Percentiles rank a stretch among this genome's conserved stretches.
Evolutionary conservation across 2,113 vertebrate species (phyloP).

Genomic region (Quiscalus mexicanus): DNA sequence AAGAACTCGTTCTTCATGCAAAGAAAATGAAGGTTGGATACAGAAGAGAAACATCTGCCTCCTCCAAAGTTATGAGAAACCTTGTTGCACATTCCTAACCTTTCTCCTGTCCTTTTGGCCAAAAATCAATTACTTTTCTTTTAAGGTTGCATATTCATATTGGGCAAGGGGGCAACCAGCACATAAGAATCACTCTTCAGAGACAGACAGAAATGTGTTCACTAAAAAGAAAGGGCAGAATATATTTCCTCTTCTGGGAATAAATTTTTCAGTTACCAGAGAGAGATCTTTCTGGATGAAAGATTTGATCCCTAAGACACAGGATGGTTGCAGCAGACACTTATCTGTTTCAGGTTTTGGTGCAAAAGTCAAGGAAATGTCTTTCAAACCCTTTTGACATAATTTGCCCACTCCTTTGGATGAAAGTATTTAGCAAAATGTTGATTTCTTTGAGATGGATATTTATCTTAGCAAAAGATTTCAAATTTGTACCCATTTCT

Average conservation of each 20-base stretch:
- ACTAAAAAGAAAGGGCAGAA: background rate
- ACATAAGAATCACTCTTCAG: conserved; percentile 21
- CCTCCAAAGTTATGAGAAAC: conserved; percentile 73
- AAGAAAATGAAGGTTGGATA: conserved; percentile 75
- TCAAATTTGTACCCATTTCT: background rate
- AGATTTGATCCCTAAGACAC: background rate
- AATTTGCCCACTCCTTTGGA: background rate
- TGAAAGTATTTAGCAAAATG: background rate
- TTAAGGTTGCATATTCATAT: conserved; percentile 63
- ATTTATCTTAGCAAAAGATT: background rate
- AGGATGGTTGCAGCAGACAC: background rate
- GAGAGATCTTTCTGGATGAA: background rate
- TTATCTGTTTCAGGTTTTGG: background rate
- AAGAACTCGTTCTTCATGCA: conserved; percentile 68
- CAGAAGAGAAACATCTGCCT: conserved; percentile 78
- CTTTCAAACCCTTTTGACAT: background rate
- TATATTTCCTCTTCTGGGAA: conserved; percentile 45
- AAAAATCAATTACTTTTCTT: conserved; percentile 67
- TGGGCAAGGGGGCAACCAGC: conserved; percentile 56
- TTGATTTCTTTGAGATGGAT: background rate
- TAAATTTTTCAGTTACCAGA: background rate
- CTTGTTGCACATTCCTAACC: conserved; percentile 71
- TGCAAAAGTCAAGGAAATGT: background rate
- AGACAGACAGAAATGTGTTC: background rate
- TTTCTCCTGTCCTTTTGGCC: conserved; percentile 68